Percentiles rank a stretch among this genome's conserved stretches.
phyloP scores from a whole-genome alignment of 2,113 vertebrate genomes.

The Tichodroma muraria region DNA sequence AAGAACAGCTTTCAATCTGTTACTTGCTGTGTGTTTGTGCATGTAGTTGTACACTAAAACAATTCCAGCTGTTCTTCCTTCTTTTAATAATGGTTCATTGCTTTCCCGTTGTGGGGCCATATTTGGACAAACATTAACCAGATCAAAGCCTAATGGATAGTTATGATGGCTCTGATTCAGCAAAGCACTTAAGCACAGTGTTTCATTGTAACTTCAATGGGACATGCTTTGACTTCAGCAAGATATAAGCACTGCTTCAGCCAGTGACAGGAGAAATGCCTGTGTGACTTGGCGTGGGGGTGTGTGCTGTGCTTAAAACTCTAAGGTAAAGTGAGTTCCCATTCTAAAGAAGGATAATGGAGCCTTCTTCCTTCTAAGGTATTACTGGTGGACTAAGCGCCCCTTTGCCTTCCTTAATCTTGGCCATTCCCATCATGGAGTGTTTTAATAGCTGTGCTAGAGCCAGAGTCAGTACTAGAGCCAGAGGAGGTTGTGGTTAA shows the following conservation, averaged over 20 bases:
- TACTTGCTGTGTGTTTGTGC: conserved; percentile 31
- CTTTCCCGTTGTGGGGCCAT: conserved; percentile 40
- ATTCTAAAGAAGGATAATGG: not conserved
- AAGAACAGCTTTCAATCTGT: not conserved
- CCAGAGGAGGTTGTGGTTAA: not conserved
- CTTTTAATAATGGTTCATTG: conserved; percentile 57
- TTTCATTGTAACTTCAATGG: conserved; percentile 49
- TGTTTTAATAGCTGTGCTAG: not conserved
- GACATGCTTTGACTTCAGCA: conserved; percentile 27
- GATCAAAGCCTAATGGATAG: conserved; percentile 65
- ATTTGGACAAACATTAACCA: conserved; percentile 65
- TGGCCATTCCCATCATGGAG: rapidly evolving
- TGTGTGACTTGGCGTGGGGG: not conserved
- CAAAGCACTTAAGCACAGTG: conserved; percentile 48
- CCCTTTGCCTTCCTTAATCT: not conserved
- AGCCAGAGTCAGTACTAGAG: not conserved
- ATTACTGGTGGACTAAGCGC: not conserved
- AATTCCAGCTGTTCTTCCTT: conserved; percentile 58
- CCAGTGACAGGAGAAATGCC: not conserved
- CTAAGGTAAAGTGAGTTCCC: not conserved
- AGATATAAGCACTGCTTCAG: not conserved
- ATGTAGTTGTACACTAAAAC: conserved; percentile 35
- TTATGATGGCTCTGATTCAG: conserved; percentile 58
- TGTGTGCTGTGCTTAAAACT: not conserved
- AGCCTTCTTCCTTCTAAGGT: not conserved